Conservation (phyloP, 2,888 invertebrate species). For the Drosophila colorata region DNA sequence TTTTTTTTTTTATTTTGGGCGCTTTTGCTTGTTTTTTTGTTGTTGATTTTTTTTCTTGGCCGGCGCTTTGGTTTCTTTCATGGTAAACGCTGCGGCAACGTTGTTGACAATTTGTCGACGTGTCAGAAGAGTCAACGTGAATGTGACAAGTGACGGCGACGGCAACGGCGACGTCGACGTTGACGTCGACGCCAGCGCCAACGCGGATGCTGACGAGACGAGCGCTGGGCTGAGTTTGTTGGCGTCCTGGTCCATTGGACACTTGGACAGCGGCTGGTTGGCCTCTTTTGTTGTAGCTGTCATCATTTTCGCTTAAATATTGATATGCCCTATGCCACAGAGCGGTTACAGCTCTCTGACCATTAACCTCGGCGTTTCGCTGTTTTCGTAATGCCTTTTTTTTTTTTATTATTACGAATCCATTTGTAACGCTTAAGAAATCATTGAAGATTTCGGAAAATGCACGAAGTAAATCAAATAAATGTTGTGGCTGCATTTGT, state of each 20-base stretch:
- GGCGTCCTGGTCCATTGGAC: constrained; percentile 19
- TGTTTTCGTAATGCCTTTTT: not conserved
- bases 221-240: constrained; percentile 16
- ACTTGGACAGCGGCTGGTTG: constrained; percentile 11
- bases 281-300: constrained; percentile 28
- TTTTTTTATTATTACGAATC: not conserved
- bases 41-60: constrained; percentile 1
- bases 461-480: no score
- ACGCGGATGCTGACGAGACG: constrained; percentile 67
- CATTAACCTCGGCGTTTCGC: not conserved
- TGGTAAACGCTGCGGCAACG: constrained; percentile 68
- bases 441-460: not conserved
- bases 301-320: constrained; percentile 54
- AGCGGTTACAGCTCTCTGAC: constrained; percentile 9
- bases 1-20: constrained; percentile 21
- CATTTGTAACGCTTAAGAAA: not conserved
- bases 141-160: constrained; percentile 78
- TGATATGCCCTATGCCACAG: constrained; percentile 38
- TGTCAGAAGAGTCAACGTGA: constrained; percentile 80
- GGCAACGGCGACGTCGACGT: constrained; percentile 6
- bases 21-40: constrained; percentile 25
- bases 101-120: constrained; percentile 82
- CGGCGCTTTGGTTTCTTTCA: constrained; percentile 43
- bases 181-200: constrained; percentile 5
- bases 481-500: no score